Evolutionary conservation across 2,113 vertebrate genomes (phyloP).

Genomic region (Lepidothrix coronata): DNA sequence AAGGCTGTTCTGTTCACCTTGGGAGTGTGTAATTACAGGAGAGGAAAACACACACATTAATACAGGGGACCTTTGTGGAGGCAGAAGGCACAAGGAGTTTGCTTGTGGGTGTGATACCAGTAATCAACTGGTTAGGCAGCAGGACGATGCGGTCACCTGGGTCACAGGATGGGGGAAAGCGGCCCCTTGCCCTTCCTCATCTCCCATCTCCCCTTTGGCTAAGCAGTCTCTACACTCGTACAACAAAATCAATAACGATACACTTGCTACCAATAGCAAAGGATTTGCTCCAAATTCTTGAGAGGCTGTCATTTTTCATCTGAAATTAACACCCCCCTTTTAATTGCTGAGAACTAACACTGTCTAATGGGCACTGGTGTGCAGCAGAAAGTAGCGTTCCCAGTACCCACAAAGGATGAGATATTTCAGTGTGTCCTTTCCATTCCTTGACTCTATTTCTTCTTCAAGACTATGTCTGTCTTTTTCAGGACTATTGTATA

Average conservation of each 20-base stretch:
- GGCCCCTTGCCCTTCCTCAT: background rate
- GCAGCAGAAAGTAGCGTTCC: background rate
- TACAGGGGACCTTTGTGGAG: background rate
- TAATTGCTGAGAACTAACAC: background rate
- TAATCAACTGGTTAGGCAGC: background rate
- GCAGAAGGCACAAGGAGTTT: background rate
- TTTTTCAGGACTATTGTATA: background rate
- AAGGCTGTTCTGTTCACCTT: background rate
- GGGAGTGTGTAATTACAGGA: background rate
- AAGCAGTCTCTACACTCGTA: rapidly evolving
- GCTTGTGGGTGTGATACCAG: background rate
- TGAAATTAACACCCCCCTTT: background rate
- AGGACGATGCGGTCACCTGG: rapidly evolving
- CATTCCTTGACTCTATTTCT: background rate
- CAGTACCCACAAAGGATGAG: background rate
- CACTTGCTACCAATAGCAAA: rapidly evolving
- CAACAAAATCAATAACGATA: background rate
- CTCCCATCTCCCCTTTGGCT: background rate
- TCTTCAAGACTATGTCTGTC: background rate
- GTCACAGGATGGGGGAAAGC: rapidly evolving
- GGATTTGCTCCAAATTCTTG: background rate
- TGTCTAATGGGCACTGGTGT: rapidly evolving
- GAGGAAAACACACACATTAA: background rate
- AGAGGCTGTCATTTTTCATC: background rate
- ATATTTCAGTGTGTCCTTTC: background rate